Conservation (phyloP, 92 coral and sea anemone genomes). For the Palythoa grandis region DNA sequence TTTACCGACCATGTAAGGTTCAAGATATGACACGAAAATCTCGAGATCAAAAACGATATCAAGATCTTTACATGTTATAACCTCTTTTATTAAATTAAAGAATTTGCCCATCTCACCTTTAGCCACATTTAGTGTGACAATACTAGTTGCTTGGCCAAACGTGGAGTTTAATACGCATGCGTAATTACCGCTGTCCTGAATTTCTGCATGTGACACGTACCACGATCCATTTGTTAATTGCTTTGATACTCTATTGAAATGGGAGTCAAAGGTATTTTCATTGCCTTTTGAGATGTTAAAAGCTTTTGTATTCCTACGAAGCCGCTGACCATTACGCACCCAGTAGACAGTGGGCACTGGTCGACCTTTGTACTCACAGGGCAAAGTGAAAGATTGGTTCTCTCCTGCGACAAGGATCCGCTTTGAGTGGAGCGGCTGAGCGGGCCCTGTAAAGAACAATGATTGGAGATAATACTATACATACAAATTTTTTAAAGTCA, state of each 20-base stretch:
- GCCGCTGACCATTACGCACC: constrained; percentile 32
- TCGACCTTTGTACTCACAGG: constrained; percentile 32
- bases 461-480: not conserved
- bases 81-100: no score
- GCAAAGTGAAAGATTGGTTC: not conserved
- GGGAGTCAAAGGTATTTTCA: not conserved
- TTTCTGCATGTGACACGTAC: constrained; percentile 8
- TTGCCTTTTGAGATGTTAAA: not conserved
- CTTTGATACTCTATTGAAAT: not conserved
- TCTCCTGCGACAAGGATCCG: constrained; percentile 19
- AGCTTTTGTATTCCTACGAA: not conserved
- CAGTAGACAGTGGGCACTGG: constrained; percentile 32
- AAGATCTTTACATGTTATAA: no score
- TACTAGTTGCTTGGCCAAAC: constrained; percentile 5
- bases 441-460: not conserved
- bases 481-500: no score
- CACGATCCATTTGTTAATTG: constrained; percentile 20
- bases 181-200: constrained; percentile 24
- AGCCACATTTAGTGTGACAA: constrained; percentile 12
- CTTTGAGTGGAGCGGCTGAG: constrained; percentile 8
- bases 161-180: constrained; percentile 26
- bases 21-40: no score
- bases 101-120: not conserved
- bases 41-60: no score
- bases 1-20: no score